Evolutionary conservation across 2,888 invertebrate species (phyloP).

Genomic region (Cheilosia variabilis): DNA sequence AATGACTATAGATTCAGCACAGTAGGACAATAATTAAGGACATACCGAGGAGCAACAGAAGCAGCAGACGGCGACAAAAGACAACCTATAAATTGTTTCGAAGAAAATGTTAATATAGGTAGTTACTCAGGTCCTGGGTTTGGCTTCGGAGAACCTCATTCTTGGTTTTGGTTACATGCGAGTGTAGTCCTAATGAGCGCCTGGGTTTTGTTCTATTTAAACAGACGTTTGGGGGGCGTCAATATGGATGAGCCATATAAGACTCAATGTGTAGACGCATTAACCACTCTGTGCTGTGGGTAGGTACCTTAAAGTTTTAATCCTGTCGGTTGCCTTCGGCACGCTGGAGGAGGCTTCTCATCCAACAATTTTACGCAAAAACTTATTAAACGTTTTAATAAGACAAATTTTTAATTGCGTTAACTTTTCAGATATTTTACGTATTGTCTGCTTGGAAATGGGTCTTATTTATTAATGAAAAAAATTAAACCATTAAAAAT

Average conservation of each 20-base stretch:
- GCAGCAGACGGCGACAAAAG: background rate
- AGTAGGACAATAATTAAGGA: slow-evolving; percentile 36
- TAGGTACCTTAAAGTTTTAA: background rate
- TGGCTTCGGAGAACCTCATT: background rate
- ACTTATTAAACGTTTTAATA: too few relatives aligned
- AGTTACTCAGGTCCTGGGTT: slow-evolving; percentile 13
- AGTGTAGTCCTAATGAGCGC: slow-evolving; percentile 32
- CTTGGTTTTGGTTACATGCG: background rate
- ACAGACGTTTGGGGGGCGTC: too few relatives aligned
- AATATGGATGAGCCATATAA: background rate
- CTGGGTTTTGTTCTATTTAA: slow-evolving; percentile 3
- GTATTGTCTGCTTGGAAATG: too few relatives aligned
- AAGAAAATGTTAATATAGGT: slow-evolving; percentile 35
- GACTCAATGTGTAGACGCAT: background rate
- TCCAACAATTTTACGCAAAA: background rate
- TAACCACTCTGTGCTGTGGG: too few relatives aligned
- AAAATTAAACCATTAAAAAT: too few relatives aligned
- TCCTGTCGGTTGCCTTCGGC: background rate
- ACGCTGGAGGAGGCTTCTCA: background rate
- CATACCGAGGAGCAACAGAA: slow-evolving; percentile 2
- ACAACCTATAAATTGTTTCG: slow-evolving; percentile 30
- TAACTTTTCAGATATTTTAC: too few relatives aligned
- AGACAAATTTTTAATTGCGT: background rate
- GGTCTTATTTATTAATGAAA: too few relatives aligned
- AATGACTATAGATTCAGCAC: slow-evolving; percentile 39